Conservation (phyloP, 2,113 vertebrate species). For the Oryzias curvinotus region DNA sequence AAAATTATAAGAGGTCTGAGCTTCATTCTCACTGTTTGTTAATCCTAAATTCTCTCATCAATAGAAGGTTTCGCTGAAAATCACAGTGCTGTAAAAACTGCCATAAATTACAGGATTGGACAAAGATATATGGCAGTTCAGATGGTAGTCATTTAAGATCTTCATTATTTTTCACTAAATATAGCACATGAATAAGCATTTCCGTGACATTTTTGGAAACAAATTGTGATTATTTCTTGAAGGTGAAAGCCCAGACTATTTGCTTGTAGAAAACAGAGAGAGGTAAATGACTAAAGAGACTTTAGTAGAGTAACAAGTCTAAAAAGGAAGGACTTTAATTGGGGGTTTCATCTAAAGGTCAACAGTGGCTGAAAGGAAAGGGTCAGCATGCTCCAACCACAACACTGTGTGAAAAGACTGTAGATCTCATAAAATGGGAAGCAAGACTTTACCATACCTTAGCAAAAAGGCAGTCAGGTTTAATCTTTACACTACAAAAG, state of each 20-base stretch:
- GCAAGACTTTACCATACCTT: neutral
- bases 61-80: too few species aligned
- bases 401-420: neutral
- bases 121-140: too few species aligned
- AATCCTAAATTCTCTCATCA: too few species aligned
- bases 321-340: constrained; percentile 30
- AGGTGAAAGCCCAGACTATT: neutral
- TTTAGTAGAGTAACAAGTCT: neutral
- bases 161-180: too few species aligned
- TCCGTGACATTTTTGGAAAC: too few species aligned
- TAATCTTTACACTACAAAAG: constrained; percentile 9
- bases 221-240: too few species aligned
- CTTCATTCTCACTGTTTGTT: too few species aligned
- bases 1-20: too few species aligned
- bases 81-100: too few species aligned
- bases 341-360: constrained; percentile 27
- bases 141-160: too few species aligned
- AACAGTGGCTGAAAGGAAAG: constrained; percentile 9
- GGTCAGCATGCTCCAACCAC: constrained; percentile 7
- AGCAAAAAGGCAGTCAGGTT: constrained; percentile 5
- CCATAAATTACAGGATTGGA: too few species aligned
- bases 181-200: too few species aligned
- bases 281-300: neutral
- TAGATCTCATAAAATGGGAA: neutral
- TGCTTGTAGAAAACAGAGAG: neutral